These are phyloP conservation scores for Archaeoteleia sp. DNA, from an alignment of 2,888 invertebrate species.

Conservation along the genomic window DNA sequence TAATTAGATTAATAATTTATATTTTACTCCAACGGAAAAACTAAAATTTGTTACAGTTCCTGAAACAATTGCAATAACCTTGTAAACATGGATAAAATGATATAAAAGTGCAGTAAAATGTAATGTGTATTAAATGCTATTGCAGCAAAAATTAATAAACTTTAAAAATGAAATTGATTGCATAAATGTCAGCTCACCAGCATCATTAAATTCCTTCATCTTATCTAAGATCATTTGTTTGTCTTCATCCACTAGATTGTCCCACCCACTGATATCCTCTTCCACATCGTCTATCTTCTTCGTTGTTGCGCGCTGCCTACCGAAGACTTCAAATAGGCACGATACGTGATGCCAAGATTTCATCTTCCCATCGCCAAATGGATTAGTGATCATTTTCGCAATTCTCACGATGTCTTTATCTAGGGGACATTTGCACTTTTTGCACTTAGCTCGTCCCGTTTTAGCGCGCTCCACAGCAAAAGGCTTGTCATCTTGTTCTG, in stretches of 20 bases:
- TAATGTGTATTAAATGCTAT: no score
- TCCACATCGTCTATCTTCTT: slow-evolving; percentile 85
- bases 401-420: slow-evolving; percentile 83
- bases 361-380: slow-evolving; percentile 86
- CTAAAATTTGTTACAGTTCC: no score
- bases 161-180: neutral
- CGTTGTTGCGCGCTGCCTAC: slow-evolving; percentile 87
- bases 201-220: slow-evolving; percentile 79
- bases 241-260: slow-evolving; percentile 80
- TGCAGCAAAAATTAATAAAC: neutral
- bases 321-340: slow-evolving; percentile 87
- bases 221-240: slow-evolving; percentile 80
- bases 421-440: slow-evolving; percentile 89
- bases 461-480: slow-evolving; percentile 88
- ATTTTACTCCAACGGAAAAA: no score
- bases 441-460: slow-evolving; percentile 87
- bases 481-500: slow-evolving; percentile 74
- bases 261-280: slow-evolving; percentile 88
- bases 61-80: no score
- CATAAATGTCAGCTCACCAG: slow-evolving; percentile 60
- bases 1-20: no score
- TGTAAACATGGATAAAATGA: no score
- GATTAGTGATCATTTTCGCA: slow-evolving; percentile 86
- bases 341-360: slow-evolving; percentile 89
- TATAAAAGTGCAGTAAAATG: no score